Evolutionary conservation across 2,888 invertebrate species (phyloP).

Genomic region (Acanthoscelides obtectus): DNA sequence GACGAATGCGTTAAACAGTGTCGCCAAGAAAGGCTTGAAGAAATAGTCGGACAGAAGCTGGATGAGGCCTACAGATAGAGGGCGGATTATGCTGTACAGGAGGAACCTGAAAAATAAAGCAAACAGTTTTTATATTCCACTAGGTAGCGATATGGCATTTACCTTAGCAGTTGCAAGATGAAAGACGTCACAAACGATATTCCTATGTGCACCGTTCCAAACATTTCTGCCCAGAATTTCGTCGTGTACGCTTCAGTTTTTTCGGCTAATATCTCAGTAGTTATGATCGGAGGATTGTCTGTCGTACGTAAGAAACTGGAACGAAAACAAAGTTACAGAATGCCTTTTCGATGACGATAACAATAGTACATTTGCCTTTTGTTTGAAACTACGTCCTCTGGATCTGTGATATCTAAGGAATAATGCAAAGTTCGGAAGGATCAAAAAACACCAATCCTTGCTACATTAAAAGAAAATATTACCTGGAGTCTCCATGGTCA

Average conservation of each 20-base stretch:
- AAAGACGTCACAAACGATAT: slow-evolving; percentile 58
- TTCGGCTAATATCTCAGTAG: slow-evolving; percentile 55
- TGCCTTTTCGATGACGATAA: no score
- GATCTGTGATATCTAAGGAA: no score
- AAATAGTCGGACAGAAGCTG: slow-evolving; percentile 64
- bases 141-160: slow-evolving; percentile 7
- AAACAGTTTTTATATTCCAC: no score
- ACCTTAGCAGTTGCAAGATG: slow-evolving; percentile 56
- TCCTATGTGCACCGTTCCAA: slow-evolving; percentile 58
- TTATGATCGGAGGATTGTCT: slow-evolving; percentile 56
- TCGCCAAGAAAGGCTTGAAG: slow-evolving; percentile 61
- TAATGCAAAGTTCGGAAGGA: no score
- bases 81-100: slow-evolving; percentile 55
- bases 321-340: slow-evolving; percentile 7
- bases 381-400: no score
- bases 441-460: slow-evolving; percentile 6
- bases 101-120: slow-evolving; percentile 51
- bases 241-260: slow-evolving; percentile 56
- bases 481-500: slow-evolving; percentile 62
- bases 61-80: slow-evolving; percentile 56
- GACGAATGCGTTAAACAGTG: slow-evolving; percentile 59
- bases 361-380: no score
- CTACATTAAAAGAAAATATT: slow-evolving; percentile 20
- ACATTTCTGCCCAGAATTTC: slow-evolving; percentile 64
- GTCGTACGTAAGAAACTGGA: slow-evolving; percentile 58